Evolutionary conservation across 2,113 vertebrate genomes (phyloP).

Genomic region (Chloroceryle aenea): DNA sequence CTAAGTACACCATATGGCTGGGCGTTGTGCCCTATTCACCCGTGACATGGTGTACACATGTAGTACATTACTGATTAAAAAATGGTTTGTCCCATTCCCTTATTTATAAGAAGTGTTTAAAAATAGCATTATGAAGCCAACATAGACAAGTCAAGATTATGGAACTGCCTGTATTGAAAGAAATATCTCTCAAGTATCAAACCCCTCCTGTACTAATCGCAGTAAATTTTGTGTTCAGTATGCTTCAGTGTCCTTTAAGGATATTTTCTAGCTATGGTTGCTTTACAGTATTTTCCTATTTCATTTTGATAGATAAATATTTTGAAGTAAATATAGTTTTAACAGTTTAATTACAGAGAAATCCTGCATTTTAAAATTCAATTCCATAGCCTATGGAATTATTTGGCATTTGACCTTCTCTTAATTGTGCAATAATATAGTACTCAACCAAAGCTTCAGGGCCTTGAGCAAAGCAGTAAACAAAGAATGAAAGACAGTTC

Average conservation of each 20-base stretch:
- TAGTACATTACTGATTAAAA: background rate
- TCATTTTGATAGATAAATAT: background rate
- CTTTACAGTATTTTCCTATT: background rate
- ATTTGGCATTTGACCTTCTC: background rate
- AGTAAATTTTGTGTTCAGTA: background rate
- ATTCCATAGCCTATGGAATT: background rate
- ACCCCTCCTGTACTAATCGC: background rate
- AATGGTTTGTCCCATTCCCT: background rate
- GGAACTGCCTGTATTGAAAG: background rate
- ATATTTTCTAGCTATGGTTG: background rate
- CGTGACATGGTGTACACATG: slow-evolving; percentile 13
- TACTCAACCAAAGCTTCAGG: background rate
- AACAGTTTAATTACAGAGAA: background rate
- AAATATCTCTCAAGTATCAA: background rate
- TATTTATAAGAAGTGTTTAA: background rate
- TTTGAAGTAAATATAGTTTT: background rate
- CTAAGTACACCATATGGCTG: background rate
- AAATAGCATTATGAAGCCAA: background rate
- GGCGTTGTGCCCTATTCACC: slow-evolving; percentile 11
- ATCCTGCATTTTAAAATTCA: background rate
- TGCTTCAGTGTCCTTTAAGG: background rate
- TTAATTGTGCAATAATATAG: background rate
- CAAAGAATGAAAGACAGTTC: background rate
- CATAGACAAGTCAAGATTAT: background rate
- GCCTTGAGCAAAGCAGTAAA: background rate